phyloP scores from a whole-genome alignment of 2,888 invertebrate species.

The Heliconius cydno region DNA sequence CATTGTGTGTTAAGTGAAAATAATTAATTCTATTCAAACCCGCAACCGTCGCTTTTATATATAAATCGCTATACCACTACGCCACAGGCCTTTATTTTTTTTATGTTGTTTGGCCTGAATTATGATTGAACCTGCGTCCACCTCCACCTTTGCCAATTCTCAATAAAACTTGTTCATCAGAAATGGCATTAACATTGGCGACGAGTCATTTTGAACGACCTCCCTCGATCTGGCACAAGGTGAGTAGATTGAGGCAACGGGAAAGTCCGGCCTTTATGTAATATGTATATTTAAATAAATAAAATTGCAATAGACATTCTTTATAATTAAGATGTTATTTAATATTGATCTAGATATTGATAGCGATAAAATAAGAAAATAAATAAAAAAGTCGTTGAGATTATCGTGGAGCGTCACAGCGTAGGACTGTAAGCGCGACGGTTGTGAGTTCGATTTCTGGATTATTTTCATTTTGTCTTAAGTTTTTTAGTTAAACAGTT shows the following conservation, averaged over 20 bases:
- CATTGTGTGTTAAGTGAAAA: too few relatives aligned
- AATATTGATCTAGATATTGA: background rate
- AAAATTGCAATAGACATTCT: background rate
- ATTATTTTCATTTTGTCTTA: too few relatives aligned
- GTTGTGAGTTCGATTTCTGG: too few relatives aligned
- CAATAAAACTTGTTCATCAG: background rate
- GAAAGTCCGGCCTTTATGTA: slow-evolving; percentile 16
- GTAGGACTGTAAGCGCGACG: too few relatives aligned
- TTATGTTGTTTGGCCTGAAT: background rate
- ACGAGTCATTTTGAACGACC: slow-evolving; percentile 16
- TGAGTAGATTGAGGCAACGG: slow-evolving; percentile 6
- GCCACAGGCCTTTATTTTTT: background rate
- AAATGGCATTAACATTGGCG: slow-evolving; percentile 12
- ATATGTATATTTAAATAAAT: background rate
- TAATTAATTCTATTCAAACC: background rate
- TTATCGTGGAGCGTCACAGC: too few relatives aligned
- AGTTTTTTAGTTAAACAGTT: too few relatives aligned
- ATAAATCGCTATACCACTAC: background rate
- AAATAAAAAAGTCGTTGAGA: too few relatives aligned
- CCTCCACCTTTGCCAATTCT: background rate
- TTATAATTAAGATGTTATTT: background rate
- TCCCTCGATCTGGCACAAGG: slow-evolving; percentile 18
- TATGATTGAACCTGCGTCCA: background rate
- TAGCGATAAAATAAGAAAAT: background rate
- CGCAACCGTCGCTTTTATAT: background rate